phyloP scores from a whole-genome alignment of 2,797 vertebrate species.

The Arrhamphus sclerolepis region DNA sequence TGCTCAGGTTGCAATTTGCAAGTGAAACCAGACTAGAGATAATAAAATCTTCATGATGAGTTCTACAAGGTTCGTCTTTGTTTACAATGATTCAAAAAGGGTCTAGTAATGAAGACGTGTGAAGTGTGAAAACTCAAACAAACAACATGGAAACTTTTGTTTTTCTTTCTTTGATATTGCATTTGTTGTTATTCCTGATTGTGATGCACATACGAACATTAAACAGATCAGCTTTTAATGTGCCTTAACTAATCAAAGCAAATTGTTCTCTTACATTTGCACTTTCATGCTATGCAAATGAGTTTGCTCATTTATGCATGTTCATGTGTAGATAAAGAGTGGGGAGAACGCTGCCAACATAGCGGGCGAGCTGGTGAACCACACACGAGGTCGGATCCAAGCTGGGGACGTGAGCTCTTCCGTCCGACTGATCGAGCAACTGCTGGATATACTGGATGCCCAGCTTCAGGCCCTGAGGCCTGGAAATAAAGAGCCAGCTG shows the following conservation, averaged over 20 bases:
- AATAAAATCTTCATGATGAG: slow-evolving; percentile 46
- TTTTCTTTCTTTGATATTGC: not conserved
- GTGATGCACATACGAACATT: not conserved
- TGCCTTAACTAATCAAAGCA: not conserved
- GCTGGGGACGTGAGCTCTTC: slow-evolving; percentile 94
- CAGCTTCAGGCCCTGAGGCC: slow-evolving; percentile 92
- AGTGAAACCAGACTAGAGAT: slow-evolving; percentile 40
- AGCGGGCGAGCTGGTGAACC: slow-evolving; percentile 90
- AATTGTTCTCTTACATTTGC: not conserved
- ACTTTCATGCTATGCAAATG: not conserved
- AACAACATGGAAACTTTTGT: slow-evolving; percentile 2
- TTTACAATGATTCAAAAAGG: slow-evolving; percentile 38
- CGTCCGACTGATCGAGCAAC: slow-evolving; percentile 92
- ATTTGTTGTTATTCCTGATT: not conserved
- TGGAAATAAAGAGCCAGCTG: slow-evolving; percentile 90
- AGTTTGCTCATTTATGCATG: slow-evolving; percentile 24
- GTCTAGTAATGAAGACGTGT: slow-evolving; percentile 15
- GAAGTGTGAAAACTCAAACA: slow-evolving; percentile 30
- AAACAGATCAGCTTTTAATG: not conserved
- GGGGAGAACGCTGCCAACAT: slow-evolving; percentile 96
- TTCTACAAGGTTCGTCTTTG: slow-evolving; percentile 43
- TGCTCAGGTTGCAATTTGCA: slow-evolving; percentile 61
- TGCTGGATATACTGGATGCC: slow-evolving; percentile 93
- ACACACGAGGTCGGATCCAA: slow-evolving; percentile 91
- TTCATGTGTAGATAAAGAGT: slow-evolving; percentile 87